phyloP scores from a whole-genome alignment of 1,140 invertebrate genomes.

The Contarinia nasturtii region DNA sequence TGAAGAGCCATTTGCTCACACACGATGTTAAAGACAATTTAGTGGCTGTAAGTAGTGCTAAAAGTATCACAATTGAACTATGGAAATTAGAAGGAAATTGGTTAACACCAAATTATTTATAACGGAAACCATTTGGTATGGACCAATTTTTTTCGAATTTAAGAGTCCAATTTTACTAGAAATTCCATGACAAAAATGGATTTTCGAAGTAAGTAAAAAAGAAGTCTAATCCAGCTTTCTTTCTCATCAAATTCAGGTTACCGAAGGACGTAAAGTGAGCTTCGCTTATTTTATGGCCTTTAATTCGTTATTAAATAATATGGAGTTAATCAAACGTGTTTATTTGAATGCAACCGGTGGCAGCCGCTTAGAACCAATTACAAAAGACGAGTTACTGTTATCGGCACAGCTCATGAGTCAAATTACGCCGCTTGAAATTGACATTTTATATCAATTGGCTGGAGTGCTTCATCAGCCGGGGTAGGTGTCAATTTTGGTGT shows the following conservation, averaged over 20 bases:
- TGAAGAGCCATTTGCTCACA: constrained; percentile 91
- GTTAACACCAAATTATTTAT: no score
- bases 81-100: no score
- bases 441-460: constrained; percentile 87
- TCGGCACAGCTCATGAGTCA: constrained; percentile 97
- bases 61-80: no score
- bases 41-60: constrained; percentile 44
- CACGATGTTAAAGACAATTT: constrained; percentile 84
- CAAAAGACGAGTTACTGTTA: constrained; percentile 94
- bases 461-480: constrained; percentile 78
- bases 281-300: constrained; percentile 99
- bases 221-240: no score
- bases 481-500: no score
- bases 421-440: constrained; percentile 96
- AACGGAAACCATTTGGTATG: no score
- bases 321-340: constrained; percentile 95
- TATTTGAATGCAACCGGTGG: constrained; percentile 85
- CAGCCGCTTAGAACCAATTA: constrained; percentile 69
- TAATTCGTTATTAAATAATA: constrained; percentile 92
- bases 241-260: constrained; percentile 43
- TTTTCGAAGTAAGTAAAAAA: no score
- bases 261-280: constrained; percentile 63
- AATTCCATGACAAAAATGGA: no score
- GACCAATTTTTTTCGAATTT: no score
- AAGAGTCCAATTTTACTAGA: no score